Conservation (phyloP, 2,888 invertebrate genomes). For the Leptinotarsa juncta region DNA sequence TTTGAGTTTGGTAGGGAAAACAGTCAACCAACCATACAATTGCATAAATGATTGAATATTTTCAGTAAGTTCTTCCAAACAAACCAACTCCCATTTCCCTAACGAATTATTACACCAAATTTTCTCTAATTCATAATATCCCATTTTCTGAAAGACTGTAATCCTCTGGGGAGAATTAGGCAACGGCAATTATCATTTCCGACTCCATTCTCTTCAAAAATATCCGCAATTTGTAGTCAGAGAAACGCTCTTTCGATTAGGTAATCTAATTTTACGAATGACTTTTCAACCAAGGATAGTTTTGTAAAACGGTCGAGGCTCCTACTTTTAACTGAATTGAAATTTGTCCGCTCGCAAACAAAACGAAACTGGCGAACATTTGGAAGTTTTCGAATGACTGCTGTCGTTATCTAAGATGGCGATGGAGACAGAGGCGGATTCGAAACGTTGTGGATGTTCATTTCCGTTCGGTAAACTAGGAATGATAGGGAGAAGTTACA, state of each 20-base stretch:
- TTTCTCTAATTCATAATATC: too few relatives aligned
- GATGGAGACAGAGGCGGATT: neutral
- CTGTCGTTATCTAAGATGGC: conserved; percentile 15
- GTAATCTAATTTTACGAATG: conserved; percentile 31
- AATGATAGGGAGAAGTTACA: too few relatives aligned
- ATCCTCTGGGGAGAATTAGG: neutral
- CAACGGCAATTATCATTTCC: neutral
- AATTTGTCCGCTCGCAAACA: conserved; percentile 33
- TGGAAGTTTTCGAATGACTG: conserved; percentile 4
- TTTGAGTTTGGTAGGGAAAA: too few relatives aligned
- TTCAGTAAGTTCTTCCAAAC: too few relatives aligned
- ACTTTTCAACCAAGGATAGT: conserved; percentile 32
- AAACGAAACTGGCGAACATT: conserved; percentile 28
- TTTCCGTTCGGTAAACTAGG: neutral
- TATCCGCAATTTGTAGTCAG: neutral
- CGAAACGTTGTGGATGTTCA: neutral
- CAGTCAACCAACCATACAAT: too few relatives aligned
- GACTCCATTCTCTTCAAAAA: neutral
- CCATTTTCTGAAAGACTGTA: too few relatives aligned
- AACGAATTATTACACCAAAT: too few relatives aligned
- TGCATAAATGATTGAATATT: too few relatives aligned
- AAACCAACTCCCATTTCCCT: too few relatives aligned
- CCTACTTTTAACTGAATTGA: conserved; percentile 31
- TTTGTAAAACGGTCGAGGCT: conserved; percentile 17
- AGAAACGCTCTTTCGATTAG: conserved; percentile 22